Evolutionary conservation across 1,140 invertebrate species (phyloP).

Genomic region (Caenorhabditis latens): DNA sequence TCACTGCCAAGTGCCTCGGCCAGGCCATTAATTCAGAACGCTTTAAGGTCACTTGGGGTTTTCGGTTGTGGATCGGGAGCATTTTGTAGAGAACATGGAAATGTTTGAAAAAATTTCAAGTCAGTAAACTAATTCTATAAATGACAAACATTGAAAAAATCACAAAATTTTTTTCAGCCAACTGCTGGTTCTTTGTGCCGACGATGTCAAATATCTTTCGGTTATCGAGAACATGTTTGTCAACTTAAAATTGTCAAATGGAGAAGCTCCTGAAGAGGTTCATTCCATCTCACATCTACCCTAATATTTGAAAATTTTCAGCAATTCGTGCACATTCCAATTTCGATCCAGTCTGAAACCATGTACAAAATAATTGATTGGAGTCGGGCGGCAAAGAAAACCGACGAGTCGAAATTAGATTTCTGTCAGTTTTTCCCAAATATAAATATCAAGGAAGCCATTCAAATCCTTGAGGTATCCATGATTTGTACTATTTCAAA

Average conservation of each 20-base stretch:
- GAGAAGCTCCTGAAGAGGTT: constrained; percentile 3
- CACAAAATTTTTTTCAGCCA: not conserved
- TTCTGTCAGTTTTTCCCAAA: constrained; percentile 15
- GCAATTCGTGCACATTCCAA: constrained; percentile 10
- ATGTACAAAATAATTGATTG: constrained; percentile 40
- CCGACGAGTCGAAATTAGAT: not conserved
- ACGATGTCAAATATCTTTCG: constrained; percentile 30
- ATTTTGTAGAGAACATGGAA: too few relatives aligned
- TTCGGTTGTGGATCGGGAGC: too few relatives aligned
- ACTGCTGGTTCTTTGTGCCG: constrained; percentile 17
- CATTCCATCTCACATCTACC: not conserved
- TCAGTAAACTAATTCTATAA: not conserved
- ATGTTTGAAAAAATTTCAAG: not conserved
- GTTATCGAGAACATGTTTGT: constrained; percentile 16
- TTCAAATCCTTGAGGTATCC: not conserved
- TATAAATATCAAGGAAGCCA: not conserved
- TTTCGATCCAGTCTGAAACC: not conserved
- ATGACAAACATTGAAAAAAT: not conserved
- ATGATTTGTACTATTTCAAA: not conserved
- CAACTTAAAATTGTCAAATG: not conserved
- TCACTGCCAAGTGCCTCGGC: too few relatives aligned
- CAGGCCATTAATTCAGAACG: too few relatives aligned
- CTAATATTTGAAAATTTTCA: not conserved
- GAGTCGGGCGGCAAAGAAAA: constrained; percentile 34
- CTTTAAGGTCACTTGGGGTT: too few relatives aligned